A percentile compares a stretch with the other conserved stretches of the same genome.
Conservation (phyloP, 2,888 invertebrate genomes). For the Tiliacea aurago region DNA sequence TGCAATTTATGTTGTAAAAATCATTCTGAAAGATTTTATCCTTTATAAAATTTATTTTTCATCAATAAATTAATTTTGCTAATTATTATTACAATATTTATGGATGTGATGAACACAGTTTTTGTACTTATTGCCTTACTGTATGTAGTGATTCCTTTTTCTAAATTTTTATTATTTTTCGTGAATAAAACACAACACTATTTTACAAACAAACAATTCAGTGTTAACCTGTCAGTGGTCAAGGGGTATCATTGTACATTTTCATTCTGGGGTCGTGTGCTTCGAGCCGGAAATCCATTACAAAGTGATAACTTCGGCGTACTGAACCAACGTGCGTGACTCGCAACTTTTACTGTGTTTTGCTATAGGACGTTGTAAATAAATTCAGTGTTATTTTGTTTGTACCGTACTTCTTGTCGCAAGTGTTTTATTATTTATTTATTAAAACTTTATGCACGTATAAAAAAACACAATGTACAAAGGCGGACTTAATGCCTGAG, state of each 20-base stretch:
- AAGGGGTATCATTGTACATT: conserved; percentile 41
- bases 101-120: background rate
- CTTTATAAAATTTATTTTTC: background rate
- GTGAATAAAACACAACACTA: background rate
- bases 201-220: conserved; percentile 17
- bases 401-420: background rate
- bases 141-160: background rate
- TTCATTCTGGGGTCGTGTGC: conserved; percentile 52
- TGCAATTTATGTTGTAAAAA: background rate
- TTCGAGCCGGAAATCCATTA: conserved; percentile 58
- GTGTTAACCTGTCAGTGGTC: conserved; percentile 45
- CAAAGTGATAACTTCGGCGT: conserved; percentile 54
- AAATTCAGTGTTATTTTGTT: background rate
- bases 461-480: no score
- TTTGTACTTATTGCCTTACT: background rate
- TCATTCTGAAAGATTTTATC: background rate
- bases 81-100: background rate
- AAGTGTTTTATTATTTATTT: no score
- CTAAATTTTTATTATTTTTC: no score
- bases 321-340: conserved; percentile 52
- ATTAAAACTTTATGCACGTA: no score
- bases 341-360: conserved; percentile 31
- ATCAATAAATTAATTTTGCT: no score
- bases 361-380: conserved; percentile 14
- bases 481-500: no score